A percentile compares a stretch with the other conserved stretches of the same genome.
phyloP scores from a whole-genome alignment of 2,113 vertebrate genomes.

The Plecotus auritus region DNA sequence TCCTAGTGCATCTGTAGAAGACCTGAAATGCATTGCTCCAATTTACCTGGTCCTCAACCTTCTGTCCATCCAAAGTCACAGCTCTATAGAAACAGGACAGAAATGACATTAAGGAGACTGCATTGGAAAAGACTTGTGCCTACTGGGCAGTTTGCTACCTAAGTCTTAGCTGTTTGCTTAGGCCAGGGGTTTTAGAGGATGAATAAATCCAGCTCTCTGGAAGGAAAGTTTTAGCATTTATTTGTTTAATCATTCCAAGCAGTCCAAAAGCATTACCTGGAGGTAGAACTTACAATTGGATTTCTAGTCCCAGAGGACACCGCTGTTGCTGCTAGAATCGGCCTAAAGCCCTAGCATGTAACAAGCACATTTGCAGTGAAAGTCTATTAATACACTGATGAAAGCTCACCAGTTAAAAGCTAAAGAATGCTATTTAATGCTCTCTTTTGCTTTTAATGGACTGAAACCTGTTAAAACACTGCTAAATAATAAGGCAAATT shows the following conservation, averaged over 20 bases:
- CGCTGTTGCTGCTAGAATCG: neutral
- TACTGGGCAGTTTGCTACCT: neutral
- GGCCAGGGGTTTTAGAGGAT: conserved; percentile 41
- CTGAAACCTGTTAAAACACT: conserved; percentile 61
- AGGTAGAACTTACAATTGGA: conserved; percentile 64
- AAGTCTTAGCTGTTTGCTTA: neutral
- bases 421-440: conserved; percentile 56
- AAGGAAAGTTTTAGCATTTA: conserved; percentile 58
- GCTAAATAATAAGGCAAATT: conserved; percentile 47
- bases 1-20: neutral
- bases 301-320: conserved; percentile 69
- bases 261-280: conserved; percentile 63
- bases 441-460: conserved; percentile 66
- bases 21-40: neutral
- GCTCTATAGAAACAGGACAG: neutral
- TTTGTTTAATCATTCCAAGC: conserved; percentile 66
- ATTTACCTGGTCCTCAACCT: neutral
- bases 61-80: neutral
- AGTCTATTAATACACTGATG: conserved; percentile 61
- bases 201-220: conserved; percentile 39
- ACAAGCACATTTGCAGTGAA: conserved; percentile 48
- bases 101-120: neutral
- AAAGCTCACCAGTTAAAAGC: conserved; percentile 55
- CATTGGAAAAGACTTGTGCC: neutral
- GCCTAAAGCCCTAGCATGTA: conserved; percentile 36